phyloP scores from a whole-genome alignment of 1,140 invertebrate genomes.

The Asobara japonica region DNA sequence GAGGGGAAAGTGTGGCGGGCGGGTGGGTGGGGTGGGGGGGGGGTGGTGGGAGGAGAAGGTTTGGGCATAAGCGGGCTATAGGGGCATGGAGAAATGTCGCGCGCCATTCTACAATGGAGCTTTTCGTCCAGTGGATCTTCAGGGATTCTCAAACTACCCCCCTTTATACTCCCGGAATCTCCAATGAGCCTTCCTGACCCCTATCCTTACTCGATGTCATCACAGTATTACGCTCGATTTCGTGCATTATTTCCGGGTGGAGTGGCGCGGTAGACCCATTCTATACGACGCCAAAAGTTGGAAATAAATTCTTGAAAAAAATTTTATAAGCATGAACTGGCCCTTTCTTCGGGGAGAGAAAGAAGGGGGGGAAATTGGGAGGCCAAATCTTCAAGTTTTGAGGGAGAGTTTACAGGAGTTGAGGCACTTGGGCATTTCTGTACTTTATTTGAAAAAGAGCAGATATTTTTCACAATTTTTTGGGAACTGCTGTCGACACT shows the following conservation, averaged over 20 bases:
- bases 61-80: constrained; percentile 21
- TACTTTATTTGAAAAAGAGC: too few species aligned
- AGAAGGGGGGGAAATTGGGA: too few species aligned
- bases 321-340: background rate
- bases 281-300: background rate
- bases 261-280: background rate
- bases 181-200: constrained; percentile 10
- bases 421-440: too few species aligned
- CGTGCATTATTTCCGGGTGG: constrained; percentile 5
- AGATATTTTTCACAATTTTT: too few species aligned
- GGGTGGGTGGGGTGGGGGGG: background rate
- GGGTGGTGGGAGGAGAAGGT: background rate
- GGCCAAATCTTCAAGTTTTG: too few species aligned
- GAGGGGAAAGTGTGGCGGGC: too few species aligned
- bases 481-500: too few species aligned
- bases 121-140: constrained; percentile 10
- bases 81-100: background rate
- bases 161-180: constrained; percentile 11
- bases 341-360: background rate
- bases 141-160: constrained; percentile 6
- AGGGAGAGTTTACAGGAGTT: too few species aligned
- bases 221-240: constrained; percentile 8
- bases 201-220: constrained; percentile 2
- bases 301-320: background rate
- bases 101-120: background rate